A percentile compares a stretch with the other conserved stretches of the same genome.
These are phyloP conservation scores for Drosophila pseudotalamancana DNA, from an alignment of 2,888 invertebrate species.

Conservation along the genomic window DNA sequence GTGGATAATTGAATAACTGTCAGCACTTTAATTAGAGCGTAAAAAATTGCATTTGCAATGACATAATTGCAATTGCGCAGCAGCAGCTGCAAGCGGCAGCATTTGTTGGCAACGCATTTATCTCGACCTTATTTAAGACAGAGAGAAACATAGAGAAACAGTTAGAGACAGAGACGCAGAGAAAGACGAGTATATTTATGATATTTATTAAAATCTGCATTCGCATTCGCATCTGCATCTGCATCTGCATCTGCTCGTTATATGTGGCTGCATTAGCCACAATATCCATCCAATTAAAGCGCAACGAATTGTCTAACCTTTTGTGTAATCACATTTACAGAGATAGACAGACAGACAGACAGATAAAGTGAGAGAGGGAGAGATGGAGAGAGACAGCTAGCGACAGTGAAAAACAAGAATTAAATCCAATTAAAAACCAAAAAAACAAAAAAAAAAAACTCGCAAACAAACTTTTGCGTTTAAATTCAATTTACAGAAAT, in stretches of 20 bases:
- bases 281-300: constrained; percentile 70
- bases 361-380: not conserved
- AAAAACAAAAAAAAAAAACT: constrained; percentile 20
- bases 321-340: constrained; percentile 24
- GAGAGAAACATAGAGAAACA: not conserved
- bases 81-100: constrained; percentile 36
- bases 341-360: not conserved
- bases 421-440: constrained; percentile 49
- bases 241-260: constrained; percentile 27
- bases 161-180: not conserved
- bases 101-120: constrained; percentile 59
- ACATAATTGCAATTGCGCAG: constrained; percentile 45
- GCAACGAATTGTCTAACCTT: constrained; percentile 52
- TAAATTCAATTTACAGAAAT: constrained; percentile 34
- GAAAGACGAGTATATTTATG: constrained; percentile 22
- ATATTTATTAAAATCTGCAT: constrained; percentile 67
- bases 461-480: constrained; percentile 31
- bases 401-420: constrained; percentile 9
- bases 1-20: constrained; percentile 75
- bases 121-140: constrained; percentile 45
- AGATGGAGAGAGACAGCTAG: not conserved
- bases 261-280: constrained; percentile 30
- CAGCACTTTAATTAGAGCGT: constrained; percentile 76
- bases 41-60: constrained; percentile 55
- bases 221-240: constrained; percentile 18